These are phyloP conservation scores for Anoplophora glabripennis DNA, from an alignment of 1,140 invertebrate genomes.

Conservation along the genomic window DNA sequence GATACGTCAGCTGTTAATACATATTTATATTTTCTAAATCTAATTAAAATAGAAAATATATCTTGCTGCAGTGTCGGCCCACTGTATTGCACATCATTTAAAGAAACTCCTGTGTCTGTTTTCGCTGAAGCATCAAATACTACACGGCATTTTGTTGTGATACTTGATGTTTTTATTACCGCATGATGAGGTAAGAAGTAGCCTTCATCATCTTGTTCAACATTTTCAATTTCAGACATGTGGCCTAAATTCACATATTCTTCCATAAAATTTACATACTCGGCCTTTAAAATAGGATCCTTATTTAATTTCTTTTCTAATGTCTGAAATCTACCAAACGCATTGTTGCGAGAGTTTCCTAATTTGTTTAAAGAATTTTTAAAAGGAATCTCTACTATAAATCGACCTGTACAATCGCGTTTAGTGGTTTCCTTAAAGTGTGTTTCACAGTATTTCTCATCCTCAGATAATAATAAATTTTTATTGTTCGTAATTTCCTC, in stretches of 20 bases:
- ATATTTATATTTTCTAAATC: conserved; percentile 45
- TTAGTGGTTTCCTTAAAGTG: not conserved
- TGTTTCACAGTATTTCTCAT: conserved; percentile 4
- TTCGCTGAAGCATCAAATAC: conserved; percentile 37
- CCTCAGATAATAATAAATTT: not conserved
- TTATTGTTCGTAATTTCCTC: too few species aligned
- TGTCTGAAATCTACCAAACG: not conserved
- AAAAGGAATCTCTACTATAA: not conserved
- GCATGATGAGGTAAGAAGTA: conserved; percentile 45
- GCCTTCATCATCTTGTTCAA: not conserved
- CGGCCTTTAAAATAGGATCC: not conserved
- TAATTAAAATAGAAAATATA: conserved; percentile 45
- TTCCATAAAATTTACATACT: not conserved
- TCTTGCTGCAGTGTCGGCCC: conserved; percentile 49
- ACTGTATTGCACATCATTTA: conserved; percentile 45
- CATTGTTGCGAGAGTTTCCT: not conserved
- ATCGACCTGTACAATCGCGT: not conserved
- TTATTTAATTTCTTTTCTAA: not conserved
- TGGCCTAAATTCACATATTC: too few species aligned
- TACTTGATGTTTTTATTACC: conserved; percentile 29
- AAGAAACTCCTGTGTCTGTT: conserved; percentile 32
- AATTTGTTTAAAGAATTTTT: not conserved
- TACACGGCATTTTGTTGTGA: conserved; percentile 33
- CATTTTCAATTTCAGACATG: not conserved
- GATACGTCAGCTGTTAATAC: conserved; percentile 45